Percentiles rank a stretch among this genome's conserved stretches.
Conservation (phyloP, 2,888 invertebrate species). For the Pristionchus fissidentatus region DNA sequence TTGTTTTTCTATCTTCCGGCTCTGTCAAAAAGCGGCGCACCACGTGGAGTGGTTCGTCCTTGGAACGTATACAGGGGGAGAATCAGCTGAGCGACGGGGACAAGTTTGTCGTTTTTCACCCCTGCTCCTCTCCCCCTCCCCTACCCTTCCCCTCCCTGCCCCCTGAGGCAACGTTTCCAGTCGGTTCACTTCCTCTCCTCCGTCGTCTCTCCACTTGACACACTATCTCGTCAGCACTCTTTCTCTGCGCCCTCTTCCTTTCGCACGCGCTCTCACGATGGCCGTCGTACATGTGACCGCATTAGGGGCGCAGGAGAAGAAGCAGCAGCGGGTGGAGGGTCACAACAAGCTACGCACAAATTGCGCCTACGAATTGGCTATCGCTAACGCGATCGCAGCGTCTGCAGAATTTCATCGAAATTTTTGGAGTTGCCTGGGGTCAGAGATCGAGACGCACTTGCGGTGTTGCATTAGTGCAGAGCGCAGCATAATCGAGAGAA, state of each 20-base stretch:
- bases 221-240: slow-evolving; percentile 9
- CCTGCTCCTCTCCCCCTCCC: background rate
- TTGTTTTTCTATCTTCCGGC: background rate
- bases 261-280: slow-evolving; percentile 16
- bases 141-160: background rate
- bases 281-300: slow-evolving; percentile 39
- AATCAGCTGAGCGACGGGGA: slow-evolving; percentile 27
- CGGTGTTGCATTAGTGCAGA: slow-evolving; percentile 3
- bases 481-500: slow-evolving; percentile 14
- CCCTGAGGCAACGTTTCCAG: slow-evolving; percentile 10
- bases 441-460: background rate
- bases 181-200: background rate
- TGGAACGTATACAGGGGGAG: background rate
- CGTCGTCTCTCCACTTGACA: background rate
- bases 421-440: background rate
- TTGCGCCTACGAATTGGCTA: slow-evolving; percentile 9
- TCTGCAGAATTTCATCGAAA: background rate
- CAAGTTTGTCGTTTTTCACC: slow-evolving; percentile 1
- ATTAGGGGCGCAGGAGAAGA: slow-evolving; percentile 42
- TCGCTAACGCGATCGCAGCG: background rate
- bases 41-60: slow-evolving; percentile 2
- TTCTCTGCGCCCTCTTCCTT: slow-evolving; percentile 17
- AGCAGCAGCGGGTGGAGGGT: background rate
- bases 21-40: background rate
- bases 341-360: slow-evolving; percentile 34